Evolutionary conservation across 2,113 vertebrate genomes (phyloP).

Genomic region (Parotia lawesii): DNA sequence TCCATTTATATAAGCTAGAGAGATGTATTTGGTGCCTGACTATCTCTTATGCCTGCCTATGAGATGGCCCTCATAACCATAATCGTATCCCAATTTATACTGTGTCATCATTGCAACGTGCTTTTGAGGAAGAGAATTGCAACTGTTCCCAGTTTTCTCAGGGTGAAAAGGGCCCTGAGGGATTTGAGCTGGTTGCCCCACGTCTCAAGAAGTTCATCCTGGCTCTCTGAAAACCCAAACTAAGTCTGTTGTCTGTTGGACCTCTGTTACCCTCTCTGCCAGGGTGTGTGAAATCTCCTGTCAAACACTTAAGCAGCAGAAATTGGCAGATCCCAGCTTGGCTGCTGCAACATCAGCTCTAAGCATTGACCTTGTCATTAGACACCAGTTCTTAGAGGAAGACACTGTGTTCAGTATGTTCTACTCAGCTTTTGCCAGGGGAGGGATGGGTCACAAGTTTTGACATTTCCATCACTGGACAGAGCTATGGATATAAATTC

Average conservation of each 20-base stretch:
- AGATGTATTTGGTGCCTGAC: conserved; percentile 11
- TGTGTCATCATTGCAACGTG: background rate
- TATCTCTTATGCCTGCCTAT: background rate
- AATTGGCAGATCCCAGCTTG: background rate
- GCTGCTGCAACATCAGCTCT: background rate
- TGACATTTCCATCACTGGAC: background rate
- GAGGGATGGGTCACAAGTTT: background rate
- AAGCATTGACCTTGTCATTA: background rate
- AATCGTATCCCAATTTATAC: background rate
- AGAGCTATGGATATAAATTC: background rate
- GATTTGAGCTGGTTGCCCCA: background rate
- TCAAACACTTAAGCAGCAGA: background rate
- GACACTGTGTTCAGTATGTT: background rate
- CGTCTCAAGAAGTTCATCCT: background rate
- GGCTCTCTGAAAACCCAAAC: background rate
- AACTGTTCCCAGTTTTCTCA: background rate
- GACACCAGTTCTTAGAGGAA: background rate
- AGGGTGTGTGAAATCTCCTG: background rate
- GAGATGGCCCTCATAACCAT: background rate
- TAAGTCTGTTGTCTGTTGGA: background rate
- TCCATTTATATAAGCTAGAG: conserved; percentile 21
- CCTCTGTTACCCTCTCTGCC: background rate
- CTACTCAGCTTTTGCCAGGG: background rate
- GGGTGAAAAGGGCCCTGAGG: background rate
- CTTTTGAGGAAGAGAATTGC: background rate